Percentiles rank a stretch among this genome's conserved stretches.
Evolutionary conservation across 2,888 invertebrate genomes (phyloP).

Genomic region (Megaustenia siamemsis): DNA sequence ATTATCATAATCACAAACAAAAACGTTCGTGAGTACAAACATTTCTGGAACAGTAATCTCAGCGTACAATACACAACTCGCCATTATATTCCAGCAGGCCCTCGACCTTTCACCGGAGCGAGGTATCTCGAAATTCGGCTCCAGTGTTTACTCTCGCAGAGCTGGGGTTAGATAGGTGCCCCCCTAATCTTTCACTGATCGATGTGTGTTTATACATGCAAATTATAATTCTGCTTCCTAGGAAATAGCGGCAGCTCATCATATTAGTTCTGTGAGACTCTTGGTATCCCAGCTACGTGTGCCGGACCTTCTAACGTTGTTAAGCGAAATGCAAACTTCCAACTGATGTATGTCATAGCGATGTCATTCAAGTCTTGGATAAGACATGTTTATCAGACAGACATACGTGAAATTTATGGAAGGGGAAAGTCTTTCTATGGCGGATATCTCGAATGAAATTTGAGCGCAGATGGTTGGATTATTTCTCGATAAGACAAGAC

Average conservation of each 20-base stretch:
- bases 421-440: background rate
- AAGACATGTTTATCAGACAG: background rate
- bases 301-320: background rate
- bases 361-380: background rate
- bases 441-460: background rate
- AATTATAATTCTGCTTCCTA: background rate
- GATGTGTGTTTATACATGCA: constrained; percentile 21
- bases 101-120: background rate
- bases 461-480: background rate
- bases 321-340: background rate
- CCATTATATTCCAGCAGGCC: background rate
- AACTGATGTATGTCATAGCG: background rate
- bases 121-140: background rate
- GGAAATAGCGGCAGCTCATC: constrained; percentile 1
- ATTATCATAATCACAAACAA: background rate
- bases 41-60: too few relatives aligned
- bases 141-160: background rate
- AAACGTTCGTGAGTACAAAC: background rate
- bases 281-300: background rate
- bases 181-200: constrained; percentile 1
- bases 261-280: background rate
- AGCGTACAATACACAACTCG: background rate
- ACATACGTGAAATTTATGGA: background rate
- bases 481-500: background rate
- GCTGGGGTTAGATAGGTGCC: background rate